A percentile compares a stretch with the other conserved stretches of the same genome.
These are phyloP conservation scores for Asobara japonica DNA, from an alignment of 1,140 invertebrate species.

Conservation along the genomic window DNA sequence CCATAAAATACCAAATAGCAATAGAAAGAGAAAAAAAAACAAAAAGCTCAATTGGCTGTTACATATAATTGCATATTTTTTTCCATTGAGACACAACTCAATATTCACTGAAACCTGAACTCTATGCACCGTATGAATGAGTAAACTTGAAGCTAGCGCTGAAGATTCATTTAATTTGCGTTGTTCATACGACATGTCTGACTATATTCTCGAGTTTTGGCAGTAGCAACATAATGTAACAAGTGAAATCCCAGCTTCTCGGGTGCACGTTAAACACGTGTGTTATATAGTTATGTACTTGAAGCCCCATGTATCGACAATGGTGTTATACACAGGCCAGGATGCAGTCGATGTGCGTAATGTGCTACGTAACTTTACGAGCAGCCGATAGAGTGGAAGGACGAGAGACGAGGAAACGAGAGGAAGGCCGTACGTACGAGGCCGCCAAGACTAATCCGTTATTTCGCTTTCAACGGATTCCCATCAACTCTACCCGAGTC, in stretches of 20 bases:
- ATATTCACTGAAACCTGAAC: too few species aligned
- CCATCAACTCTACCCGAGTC: conserved; percentile 20
- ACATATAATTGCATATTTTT: too few species aligned
- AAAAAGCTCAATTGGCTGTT: too few species aligned
- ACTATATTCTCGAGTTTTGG: neutral
- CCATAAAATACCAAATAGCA: too few species aligned
- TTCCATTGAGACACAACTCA: too few species aligned
- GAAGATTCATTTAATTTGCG: too few species aligned
- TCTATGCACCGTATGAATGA: too few species aligned
- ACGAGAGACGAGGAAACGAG: conserved; percentile 28
- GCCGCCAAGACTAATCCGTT: conserved; percentile 32
- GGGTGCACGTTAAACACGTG: conserved; percentile 5
- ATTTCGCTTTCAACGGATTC: conserved; percentile 24
- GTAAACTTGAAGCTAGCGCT: too few species aligned
- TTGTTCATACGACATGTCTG: neutral
- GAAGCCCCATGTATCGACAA: neutral
- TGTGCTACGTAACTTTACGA: conserved; percentile 43
- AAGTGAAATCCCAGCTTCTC: neutral
- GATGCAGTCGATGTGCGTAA: conserved; percentile 39
- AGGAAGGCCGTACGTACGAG: conserved; percentile 33
- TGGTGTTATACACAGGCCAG: conserved; percentile 25
- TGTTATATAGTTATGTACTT: conserved; percentile 22
- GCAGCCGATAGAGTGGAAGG: conserved; percentile 35
- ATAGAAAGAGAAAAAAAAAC: too few species aligned
- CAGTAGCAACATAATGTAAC: neutral